Base-by-base conservation (phyloP, 2,888 invertebrate species). In the Villa cingulata region DNA sequence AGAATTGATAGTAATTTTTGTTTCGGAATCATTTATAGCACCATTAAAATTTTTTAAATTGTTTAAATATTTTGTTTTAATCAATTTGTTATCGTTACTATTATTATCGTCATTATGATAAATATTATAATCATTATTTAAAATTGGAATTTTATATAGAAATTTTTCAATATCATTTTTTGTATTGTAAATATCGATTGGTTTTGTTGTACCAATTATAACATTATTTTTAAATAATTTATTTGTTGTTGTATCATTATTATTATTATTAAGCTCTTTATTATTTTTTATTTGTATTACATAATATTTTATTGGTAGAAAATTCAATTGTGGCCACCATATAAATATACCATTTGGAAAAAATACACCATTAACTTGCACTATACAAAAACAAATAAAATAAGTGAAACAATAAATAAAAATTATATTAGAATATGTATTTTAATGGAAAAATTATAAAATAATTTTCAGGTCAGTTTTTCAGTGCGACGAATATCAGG, bases 261-360 rank as follows among this genome's bases (percentile, higher is more conserved):
- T 46, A 19, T 49, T 44, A 15, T 48, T 50, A 37, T n/a, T 41
- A 37, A 18, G 16, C 10, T 16, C 37, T 32, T 50, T 48, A 46
- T 56, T 53, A 39, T 48, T 51, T 23, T 44, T 41, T 46, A 57
- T 55, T 52, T 57, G 57, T 40, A 57, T 48, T n/a, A 49, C 49
- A 36, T 45, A 54, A 27, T 49, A 41, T 37, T 50, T 54, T 10
- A 49, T 45, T 16, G 32, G 45, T 7, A 50, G 32, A 10, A 45
- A 15, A 42, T 50, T 45, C 12, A 50, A 27, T 18, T 48, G 40
- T 15, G 48, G 40, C 57, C 57, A 57, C 50, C 54, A 52, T n/a
- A 57, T 43, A 41, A 54, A 57, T 19, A 55, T 55, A 12, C 54
- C 53, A 18, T 48, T 51, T n/a, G 42, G 44, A 16, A 48, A 46